Conservation (phyloP, 2,797 vertebrate genomes). For the Hydrocynus forskahlii region DNA sequence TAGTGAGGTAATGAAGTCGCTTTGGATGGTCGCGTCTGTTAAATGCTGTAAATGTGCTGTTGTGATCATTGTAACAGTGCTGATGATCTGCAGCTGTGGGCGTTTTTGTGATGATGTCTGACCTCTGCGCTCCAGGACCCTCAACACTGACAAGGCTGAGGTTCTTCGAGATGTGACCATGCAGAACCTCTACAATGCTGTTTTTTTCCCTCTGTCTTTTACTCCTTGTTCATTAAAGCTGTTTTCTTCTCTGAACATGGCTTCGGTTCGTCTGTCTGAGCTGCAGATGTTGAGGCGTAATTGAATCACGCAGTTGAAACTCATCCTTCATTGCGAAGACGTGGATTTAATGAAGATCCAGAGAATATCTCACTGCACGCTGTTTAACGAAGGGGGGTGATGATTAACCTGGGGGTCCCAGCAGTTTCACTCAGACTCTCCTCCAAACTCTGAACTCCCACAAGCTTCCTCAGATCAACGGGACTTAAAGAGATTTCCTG, state of each 20-base stretch:
- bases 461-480: constrained; percentile 2
- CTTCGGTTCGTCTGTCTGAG: constrained; percentile 3
- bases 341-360: constrained; percentile 2
- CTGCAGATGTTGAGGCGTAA: constrained; percentile 23
- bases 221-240: background rate
- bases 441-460: background rate
- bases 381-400: background rate
- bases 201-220: background rate
- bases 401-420: background rate
- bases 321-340: background rate
- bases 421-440: background rate
- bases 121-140: no score
- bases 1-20: no score
- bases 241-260: background rate
- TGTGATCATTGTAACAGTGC: no score
- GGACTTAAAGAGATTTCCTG: background rate
- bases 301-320: constrained; percentile 15
- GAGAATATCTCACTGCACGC: background rate
- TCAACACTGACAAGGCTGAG: background rate
- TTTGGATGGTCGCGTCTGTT: no score
- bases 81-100: no score
- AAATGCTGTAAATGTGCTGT: no score
- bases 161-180: no score
- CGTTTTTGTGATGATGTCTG: no score
- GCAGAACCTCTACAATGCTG: background rate